Evolutionary conservation across 2,797 vertebrate genomes (phyloP).

Genomic region (Pangasius sanitwongsei): DNA sequence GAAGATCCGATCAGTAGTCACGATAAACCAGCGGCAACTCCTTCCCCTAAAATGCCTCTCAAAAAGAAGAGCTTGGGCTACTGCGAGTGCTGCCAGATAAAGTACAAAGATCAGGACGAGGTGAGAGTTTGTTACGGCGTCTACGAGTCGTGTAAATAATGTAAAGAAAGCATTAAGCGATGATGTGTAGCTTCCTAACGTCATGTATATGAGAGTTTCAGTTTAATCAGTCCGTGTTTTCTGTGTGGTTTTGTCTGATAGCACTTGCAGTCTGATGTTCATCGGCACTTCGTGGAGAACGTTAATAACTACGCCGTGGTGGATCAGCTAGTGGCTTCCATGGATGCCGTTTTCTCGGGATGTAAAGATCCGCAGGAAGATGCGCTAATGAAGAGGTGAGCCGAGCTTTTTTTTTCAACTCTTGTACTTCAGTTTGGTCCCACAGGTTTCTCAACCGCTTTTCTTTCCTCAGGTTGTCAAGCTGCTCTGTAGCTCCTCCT

Average conservation of each 20-base stretch:
- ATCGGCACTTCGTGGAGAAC: slow-evolving; percentile 76
- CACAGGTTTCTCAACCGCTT: not conserved
- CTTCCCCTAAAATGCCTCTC: slow-evolving; percentile 61
- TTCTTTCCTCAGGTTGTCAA: slow-evolving; percentile 38
- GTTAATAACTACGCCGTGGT: slow-evolving; percentile 71
- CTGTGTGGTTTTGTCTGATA: slow-evolving; percentile 55
- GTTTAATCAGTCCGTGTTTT: not conserved
- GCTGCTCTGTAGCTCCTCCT: slow-evolving; percentile 22
- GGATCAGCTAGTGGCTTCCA: slow-evolving; percentile 75
- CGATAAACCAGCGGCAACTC: slow-evolving; percentile 60
- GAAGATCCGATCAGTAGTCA: slow-evolving; percentile 55
- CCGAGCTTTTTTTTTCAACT: not conserved
- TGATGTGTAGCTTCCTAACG: not conserved
- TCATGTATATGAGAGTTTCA: not conserved
- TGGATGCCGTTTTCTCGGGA: slow-evolving; percentile 67
- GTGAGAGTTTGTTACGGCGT: slow-evolving; percentile 58
- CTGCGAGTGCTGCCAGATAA: slow-evolving; percentile 85
- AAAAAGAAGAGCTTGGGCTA: slow-evolving; percentile 76
- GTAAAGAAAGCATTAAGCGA: not conserved
- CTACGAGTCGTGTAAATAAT: not conserved
- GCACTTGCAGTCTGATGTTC: slow-evolving; percentile 82
- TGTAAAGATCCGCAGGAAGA: slow-evolving; percentile 43
- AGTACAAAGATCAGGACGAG: slow-evolving; percentile 77
- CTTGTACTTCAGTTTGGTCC: not conserved
- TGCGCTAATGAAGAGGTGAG: slow-evolving; percentile 38